Percentiles rank a stretch among this genome's conserved stretches.
phyloP scores from a whole-genome alignment of 2,113 vertebrate species.

The Orthonyx spaldingii region DNA sequence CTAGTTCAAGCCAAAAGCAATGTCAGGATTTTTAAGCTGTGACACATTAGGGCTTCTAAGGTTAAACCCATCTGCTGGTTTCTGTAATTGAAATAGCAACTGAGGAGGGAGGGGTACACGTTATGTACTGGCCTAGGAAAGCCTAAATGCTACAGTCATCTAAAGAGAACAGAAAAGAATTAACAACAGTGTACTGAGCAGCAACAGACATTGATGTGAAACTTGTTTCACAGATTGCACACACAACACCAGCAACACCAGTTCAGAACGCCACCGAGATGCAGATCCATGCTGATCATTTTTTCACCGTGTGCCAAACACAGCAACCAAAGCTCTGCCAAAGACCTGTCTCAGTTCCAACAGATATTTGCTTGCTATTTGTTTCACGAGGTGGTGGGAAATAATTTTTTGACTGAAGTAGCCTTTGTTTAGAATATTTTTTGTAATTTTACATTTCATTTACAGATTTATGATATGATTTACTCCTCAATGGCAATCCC shows the following conservation, averaged over 20 bases:
- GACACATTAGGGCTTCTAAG: not conserved
- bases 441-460: not conserved
- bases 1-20: not conserved
- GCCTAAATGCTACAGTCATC: not conserved
- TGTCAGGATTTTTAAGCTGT: not conserved
- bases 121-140: not conserved
- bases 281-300: not conserved
- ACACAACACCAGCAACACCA: not conserved
- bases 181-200: not conserved
- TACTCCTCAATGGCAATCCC: not conserved
- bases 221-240: not conserved
- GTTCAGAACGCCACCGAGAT: not conserved
- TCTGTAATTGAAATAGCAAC: not conserved
- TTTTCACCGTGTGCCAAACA: not conserved
- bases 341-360: not conserved
- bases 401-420: not conserved
- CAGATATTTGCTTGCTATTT: not conserved
- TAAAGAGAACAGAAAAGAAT: not conserved
- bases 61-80: not conserved
- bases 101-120: not conserved
- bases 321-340: not conserved
- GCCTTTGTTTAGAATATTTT: not conserved
- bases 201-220: not conserved
- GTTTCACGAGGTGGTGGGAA: not conserved
- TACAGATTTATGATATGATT: not conserved